Evolutionary conservation across 2,797 vertebrate genomes (phyloP).

Genomic region (Oreortyx pictus): DNA sequence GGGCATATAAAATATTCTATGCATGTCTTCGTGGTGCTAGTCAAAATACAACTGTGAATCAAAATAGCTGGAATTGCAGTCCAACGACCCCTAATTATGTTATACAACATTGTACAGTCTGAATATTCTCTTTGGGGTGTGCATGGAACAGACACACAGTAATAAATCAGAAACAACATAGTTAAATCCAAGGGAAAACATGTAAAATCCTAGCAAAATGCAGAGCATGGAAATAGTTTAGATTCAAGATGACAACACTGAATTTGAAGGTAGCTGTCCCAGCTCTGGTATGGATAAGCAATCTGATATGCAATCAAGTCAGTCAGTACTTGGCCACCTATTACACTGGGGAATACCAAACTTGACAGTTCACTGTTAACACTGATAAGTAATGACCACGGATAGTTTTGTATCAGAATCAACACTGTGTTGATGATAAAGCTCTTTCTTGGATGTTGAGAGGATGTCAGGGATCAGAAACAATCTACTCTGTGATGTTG

Average conservation of each 20-base stretch:
- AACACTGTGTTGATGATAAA: conserved; percentile 32
- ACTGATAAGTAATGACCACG: background rate
- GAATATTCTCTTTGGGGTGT: background rate
- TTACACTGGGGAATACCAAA: background rate
- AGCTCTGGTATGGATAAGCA: background rate
- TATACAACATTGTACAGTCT: background rate
- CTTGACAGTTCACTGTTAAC: background rate
- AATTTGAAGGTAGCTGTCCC: background rate
- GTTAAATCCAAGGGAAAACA: background rate
- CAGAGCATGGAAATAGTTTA: background rate
- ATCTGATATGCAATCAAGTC: background rate
- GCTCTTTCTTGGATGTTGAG: background rate
- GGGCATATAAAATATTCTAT: background rate
- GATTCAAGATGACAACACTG: background rate
- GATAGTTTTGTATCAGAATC: conserved; percentile 10
- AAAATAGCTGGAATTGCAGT: background rate
- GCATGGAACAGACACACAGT: background rate
- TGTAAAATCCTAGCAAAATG: background rate
- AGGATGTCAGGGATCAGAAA: conserved; percentile 3
- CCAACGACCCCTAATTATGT: background rate
- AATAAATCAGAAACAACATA: background rate
- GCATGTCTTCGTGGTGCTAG: background rate
- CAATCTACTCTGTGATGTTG: conserved; percentile 13
- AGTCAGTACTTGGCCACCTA: background rate
- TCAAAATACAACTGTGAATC: background rate